Conservation (phyloP, 2,888 invertebrate species). For the Sinodicranocentrus sp. region DNA sequence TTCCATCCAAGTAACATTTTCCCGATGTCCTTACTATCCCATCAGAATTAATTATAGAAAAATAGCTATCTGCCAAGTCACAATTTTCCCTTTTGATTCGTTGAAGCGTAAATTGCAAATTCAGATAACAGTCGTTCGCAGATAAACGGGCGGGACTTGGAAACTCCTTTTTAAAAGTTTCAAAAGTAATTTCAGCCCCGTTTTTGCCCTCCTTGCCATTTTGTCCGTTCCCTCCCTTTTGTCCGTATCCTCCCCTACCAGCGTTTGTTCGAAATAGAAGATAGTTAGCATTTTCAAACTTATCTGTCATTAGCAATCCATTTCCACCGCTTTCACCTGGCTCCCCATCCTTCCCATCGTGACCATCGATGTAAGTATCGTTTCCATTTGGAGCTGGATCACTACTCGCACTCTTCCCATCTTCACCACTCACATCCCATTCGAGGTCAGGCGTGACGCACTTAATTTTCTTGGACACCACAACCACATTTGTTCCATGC, state of each 20-base stretch:
- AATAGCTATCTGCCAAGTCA: not conserved
- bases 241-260: slow-evolving; percentile 77
- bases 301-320: slow-evolving; percentile 71
- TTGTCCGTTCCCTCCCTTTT: slow-evolving; percentile 77
- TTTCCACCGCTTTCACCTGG: slow-evolving; percentile 77
- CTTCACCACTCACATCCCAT: slow-evolving; percentile 76
- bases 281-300: slow-evolving; percentile 71
- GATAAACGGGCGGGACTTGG: not conserved
- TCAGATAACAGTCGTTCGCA: not conserved
- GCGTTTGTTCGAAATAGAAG: slow-evolving; percentile 76
- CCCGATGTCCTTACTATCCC: not conserved
- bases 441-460: slow-evolving; percentile 59
- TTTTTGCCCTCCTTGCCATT: slow-evolving; percentile 69
- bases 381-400: not conserved
- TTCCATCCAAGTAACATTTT: no score
- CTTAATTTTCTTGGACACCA: slow-evolving; percentile 72
- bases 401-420: slow-evolving; percentile 7
- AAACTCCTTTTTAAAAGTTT: not conserved
- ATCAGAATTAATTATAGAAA: not conserved
- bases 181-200: not conserved
- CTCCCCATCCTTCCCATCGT: slow-evolving; percentile 74
- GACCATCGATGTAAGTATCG: not conserved
- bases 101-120: not conserved
- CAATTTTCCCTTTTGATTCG: not conserved
- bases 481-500: slow-evolving; percentile 75